Conservation (phyloP, 2,797 vertebrate species). For the Notoglanidium macrostoma region DNA sequence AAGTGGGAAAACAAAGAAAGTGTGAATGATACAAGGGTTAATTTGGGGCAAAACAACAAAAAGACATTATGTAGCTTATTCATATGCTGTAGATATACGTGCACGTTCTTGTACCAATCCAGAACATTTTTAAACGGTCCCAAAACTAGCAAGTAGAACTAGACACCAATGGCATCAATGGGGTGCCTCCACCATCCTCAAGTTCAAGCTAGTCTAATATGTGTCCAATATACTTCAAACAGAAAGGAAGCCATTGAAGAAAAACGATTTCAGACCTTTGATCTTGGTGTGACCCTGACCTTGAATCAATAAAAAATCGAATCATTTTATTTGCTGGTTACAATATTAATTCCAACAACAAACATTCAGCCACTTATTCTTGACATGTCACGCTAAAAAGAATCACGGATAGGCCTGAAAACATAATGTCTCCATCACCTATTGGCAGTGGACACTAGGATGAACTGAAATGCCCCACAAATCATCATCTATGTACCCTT, state of each 20-base stretch:
- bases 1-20: not conserved
- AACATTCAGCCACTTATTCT: not conserved
- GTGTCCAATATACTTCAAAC: not conserved
- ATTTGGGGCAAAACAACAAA: not conserved
- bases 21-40: not conserved
- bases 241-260: too few relatives aligned
- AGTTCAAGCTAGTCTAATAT: too few relatives aligned
- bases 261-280: not conserved
- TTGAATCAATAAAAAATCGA: not conserved
- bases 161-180: not conserved
- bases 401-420: not conserved
- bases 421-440: not conserved
- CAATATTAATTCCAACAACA: not conserved
- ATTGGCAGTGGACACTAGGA: not conserved
- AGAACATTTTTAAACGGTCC: not conserved
- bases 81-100: not conserved
- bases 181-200: not conserved
- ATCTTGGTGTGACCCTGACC: not conserved
- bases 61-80: not conserved
- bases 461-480: not conserved
- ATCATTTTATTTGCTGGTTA: not conserved
- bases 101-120: not conserved
- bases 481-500: conserved; percentile 36
- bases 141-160: not conserved
- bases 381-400: not conserved